phyloP scores from a whole-genome alignment of 2,113 vertebrate genomes.

The Xyliphius kryptos region DNA sequence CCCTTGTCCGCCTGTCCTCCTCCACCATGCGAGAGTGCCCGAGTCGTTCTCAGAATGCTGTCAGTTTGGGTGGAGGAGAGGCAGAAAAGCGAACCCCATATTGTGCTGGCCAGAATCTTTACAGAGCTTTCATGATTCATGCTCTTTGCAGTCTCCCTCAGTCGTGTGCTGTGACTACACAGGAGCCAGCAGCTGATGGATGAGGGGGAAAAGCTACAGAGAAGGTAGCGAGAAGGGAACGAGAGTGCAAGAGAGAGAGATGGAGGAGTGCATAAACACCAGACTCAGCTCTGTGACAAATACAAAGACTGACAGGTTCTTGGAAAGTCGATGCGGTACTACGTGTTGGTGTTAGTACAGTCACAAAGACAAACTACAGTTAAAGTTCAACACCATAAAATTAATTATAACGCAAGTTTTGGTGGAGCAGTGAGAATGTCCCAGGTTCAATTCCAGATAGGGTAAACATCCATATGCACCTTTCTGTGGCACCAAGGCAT shows the following conservation, averaged over 20 bases:
- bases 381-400: not conserved
- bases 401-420: too few relatives aligned
- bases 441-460: too few relatives aligned
- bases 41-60: conserved; percentile 8
- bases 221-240: conserved; percentile 16
- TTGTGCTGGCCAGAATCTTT: conserved; percentile 32
- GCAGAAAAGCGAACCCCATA: conserved; percentile 23
- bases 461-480: too few relatives aligned
- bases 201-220: conserved; percentile 3
- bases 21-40: not conserved
- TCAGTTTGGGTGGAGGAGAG: conserved; percentile 20
- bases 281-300: conserved; percentile 34
- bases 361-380: not conserved
- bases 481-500: too few relatives aligned
- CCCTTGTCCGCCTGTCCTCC: conserved; percentile 5
- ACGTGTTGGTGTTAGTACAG: conserved; percentile 21
- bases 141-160: conserved; percentile 29
- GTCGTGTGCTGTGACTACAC: conserved; percentile 26
- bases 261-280: conserved; percentile 37
- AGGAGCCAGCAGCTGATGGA: conserved; percentile 15
- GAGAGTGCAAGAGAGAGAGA: conserved; percentile 29
- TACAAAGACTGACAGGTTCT: conserved; percentile 47
- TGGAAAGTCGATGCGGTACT: conserved; percentile 29
- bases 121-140: conserved; percentile 34
- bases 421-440: too few relatives aligned